phyloP scores from a whole-genome alignment of 1,140 invertebrate genomes.

The Drosophila kohkoa region DNA sequence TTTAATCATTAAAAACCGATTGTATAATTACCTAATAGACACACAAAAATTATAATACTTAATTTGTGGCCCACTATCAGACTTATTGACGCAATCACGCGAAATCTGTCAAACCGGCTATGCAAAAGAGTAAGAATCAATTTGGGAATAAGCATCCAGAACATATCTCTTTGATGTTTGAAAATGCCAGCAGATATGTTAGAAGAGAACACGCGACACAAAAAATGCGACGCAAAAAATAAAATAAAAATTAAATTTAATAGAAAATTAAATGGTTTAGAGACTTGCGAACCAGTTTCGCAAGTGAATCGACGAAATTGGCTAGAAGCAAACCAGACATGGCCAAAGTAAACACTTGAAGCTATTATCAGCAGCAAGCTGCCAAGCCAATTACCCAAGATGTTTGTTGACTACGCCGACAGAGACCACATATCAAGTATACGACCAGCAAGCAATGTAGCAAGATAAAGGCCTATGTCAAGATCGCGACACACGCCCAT shows the following conservation, averaged over 20 bases:
- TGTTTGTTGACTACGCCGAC: slow-evolving; percentile 3
- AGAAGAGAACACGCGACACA: background rate
- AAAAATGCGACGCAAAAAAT: slow-evolving; percentile 8
- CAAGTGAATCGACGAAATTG: slow-evolving; percentile 16
- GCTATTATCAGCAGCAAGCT: slow-evolving; percentile 7
- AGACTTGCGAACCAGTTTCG: slow-evolving; percentile 3
- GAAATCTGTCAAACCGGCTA: slow-evolving; percentile 32
- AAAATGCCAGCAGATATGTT: slow-evolving; percentile 2
- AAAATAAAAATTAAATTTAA: background rate
- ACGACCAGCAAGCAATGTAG: background rate
- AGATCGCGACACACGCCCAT: slow-evolving; percentile 61
- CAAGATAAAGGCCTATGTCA: slow-evolving; percentile 56
- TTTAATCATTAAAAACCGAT: background rate
- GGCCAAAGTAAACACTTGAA: slow-evolving; percentile 4
- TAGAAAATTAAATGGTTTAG: background rate
- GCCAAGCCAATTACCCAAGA: slow-evolving; percentile 15
- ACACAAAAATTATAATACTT: slow-evolving; percentile 25
- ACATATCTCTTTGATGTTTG: background rate
- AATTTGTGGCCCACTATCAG: slow-evolving; percentile 17
- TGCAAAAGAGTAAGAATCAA: slow-evolving; percentile 14
- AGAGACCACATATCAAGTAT: slow-evolving; percentile 2
- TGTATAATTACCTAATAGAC: background rate
- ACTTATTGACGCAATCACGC: slow-evolving; percentile 7
- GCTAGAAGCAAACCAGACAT: slow-evolving; percentile 11
- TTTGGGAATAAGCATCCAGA: slow-evolving; percentile 1